Evolutionary conservation across 1,140 invertebrate species (phyloP), one percentile per base, ranked within the genome.

Genomic region (Drosophila ambigua): DNA sequence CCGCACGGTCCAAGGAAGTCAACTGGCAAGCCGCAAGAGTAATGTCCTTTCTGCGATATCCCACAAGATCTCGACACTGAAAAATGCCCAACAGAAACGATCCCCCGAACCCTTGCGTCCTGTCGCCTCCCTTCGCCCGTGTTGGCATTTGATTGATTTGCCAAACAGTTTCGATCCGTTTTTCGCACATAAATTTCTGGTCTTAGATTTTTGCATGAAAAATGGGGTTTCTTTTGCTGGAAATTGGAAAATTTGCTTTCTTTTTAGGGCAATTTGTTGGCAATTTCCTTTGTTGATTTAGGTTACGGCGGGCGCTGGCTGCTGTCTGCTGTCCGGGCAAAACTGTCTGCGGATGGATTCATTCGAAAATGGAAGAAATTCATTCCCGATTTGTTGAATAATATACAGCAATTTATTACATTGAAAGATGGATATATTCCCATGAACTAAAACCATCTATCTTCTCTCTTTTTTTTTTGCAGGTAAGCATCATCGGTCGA

Each of bases 261-360:
- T 71, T 76, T 65, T 64, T 62, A 13, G 15, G 15, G 35, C 78
- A 87, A 85, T 85, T 85, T 85, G 79, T 82, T 82, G 69, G 75
- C 83, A 79, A 87, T 87, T 87, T 88, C 50, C 54, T 26, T 67
- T 79, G 81, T 85, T 84, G 80, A 84, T 85, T 84, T 85, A 85
- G 77, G 80, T 64, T 28, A 39, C 68, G 63, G 50, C 20, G 20
- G 20, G 20, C 20, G 20, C 20, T 20, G 20, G 44, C 31, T 69
- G n/a, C 46, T 20, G 20, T 20, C 20, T 20, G 20, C 20, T 20
- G 20, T 20, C 20, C 20, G 20, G 16, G 45, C n/a, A 65, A 23
- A 53, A 69, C 41, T 77, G 73, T 73, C 46, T 50, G 55, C 16
- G 31, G 44, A 60, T 55, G 45, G 31, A 67, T 67, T 76, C 67